A percentile compares a stretch with the other conserved stretches of the same genome.
Evolutionary conservation across 2,113 vertebrate genomes (phyloP).

Genomic region (Copsychus sechellarum): DNA sequence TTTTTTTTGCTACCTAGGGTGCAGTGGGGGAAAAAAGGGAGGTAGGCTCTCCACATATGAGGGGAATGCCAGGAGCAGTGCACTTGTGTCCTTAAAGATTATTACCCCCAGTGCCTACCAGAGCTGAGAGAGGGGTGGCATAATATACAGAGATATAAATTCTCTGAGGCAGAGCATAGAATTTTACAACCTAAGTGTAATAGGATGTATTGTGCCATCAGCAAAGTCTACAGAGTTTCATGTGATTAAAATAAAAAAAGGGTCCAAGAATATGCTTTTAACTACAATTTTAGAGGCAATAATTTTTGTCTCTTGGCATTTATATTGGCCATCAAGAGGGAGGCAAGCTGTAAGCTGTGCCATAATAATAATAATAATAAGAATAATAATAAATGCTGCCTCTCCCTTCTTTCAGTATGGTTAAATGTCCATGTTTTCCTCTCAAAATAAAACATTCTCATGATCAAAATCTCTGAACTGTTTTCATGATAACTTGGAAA

Average conservation of each 20-base stretch:
- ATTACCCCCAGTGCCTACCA: constrained; percentile 58
- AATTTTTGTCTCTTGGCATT: constrained; percentile 75
- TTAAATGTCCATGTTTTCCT: constrained; percentile 37
- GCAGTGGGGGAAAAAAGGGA: background rate
- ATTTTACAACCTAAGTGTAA: constrained; percentile 76
- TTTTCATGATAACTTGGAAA: constrained; percentile 30
- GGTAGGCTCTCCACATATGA: background rate
- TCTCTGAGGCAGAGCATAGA: constrained; percentile 73
- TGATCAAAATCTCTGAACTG: background rate
- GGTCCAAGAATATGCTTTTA: constrained; percentile 73
- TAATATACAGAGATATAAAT: constrained; percentile 74
- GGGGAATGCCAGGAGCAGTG: constrained; percentile 36
- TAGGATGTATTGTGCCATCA: constrained; percentile 77
- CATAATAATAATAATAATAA: constrained; percentile 65
- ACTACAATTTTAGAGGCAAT: constrained; percentile 73
- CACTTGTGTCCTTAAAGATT: constrained; percentile 69
- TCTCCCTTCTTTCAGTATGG: background rate
- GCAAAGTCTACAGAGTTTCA: constrained; percentile 71
- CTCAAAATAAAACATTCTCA: constrained; percentile 25
- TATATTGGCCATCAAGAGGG: constrained; percentile 65
- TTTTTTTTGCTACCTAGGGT: background rate
- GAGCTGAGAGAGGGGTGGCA: constrained; percentile 60
- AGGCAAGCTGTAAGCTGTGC: constrained; percentile 59
- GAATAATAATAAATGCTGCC: constrained; percentile 65
- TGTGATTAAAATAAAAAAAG: constrained; percentile 77